Conservation (phyloP, 2,113 vertebrate genomes). For the Anolis carolinensis region DNA sequence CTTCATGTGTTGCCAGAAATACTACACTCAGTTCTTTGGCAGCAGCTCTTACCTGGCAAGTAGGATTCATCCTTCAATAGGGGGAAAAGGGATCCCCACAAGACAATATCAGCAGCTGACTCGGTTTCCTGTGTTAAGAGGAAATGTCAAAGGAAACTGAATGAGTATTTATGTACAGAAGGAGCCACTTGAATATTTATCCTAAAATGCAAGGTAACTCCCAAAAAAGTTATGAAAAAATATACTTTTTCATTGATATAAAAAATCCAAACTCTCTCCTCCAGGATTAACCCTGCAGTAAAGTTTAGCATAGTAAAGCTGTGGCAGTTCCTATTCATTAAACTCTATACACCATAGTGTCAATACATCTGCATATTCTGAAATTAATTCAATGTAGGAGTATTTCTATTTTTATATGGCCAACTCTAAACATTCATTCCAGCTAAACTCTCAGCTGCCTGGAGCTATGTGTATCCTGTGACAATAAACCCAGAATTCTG, state of each 20-base stretch:
- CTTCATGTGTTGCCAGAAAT: not conserved
- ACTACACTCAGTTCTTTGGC: not conserved
- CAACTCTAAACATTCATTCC: not conserved
- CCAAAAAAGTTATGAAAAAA: not conserved
- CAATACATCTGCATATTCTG: not conserved
- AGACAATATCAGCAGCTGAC: slow-evolving; percentile 85
- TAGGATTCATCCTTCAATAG: slow-evolving; percentile 75
- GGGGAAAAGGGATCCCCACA: slow-evolving; percentile 86
- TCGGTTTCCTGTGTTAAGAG: slow-evolving; percentile 73
- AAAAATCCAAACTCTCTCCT: not conserved
- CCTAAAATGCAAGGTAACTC: not conserved
- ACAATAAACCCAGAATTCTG: not conserved
- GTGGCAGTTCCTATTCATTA: not conserved
- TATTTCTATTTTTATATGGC: not conserved
- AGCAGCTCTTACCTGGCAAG: slow-evolving; percentile 65
- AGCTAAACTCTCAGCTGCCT: not conserved
- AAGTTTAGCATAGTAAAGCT: not conserved
- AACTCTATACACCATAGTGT: not conserved
- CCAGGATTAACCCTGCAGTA: not conserved
- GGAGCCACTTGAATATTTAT: no score
- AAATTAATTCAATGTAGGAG: not conserved
- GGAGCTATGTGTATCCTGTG: not conserved
- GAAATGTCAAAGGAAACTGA: not conserved
- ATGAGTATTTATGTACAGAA: not conserved
- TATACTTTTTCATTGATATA: not conserved